A percentile compares a stretch with the other conserved stretches of the same genome.
Evolutionary conservation across 2,797 vertebrate species (phyloP).

Genomic region (Pseudomugil gertrudae): DNA sequence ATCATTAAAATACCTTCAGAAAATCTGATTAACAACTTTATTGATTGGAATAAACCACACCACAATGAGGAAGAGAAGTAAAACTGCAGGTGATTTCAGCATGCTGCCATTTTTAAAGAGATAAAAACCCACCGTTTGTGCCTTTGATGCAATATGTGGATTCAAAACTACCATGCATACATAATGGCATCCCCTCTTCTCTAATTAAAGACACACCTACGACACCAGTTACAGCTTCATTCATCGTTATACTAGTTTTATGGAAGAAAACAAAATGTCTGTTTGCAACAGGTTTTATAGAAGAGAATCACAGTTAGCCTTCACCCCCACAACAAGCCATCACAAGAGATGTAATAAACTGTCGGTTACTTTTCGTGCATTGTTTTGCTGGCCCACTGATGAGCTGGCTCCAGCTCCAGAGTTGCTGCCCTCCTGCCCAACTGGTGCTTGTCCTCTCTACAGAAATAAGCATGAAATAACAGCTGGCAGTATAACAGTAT

Average conservation of each 20-base stretch:
- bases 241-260: slow-evolving; percentile 40
- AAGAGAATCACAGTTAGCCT: slow-evolving; percentile 50
- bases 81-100: slow-evolving; percentile 19
- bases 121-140: slow-evolving; percentile 16
- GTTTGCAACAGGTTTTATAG: slow-evolving; percentile 17
- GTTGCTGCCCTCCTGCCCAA: slow-evolving; percentile 65
- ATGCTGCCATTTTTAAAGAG: neutral
- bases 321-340: slow-evolving; percentile 65
- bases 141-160: slow-evolving; percentile 1
- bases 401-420: slow-evolving; percentile 73
- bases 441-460: slow-evolving; percentile 79
- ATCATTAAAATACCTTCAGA: neutral
- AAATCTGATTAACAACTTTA: neutral
- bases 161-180: neutral
- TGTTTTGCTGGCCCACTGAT: slow-evolving; percentile 77
- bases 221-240: slow-evolving; percentile 47
- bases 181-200: slow-evolving; percentile 33
- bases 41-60: slow-evolving; percentile 21
- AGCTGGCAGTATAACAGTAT: slow-evolving; percentile 53
- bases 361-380: slow-evolving; percentile 79
- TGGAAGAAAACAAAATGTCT: slow-evolving; percentile 17
- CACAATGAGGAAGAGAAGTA: slow-evolving; percentile 19
- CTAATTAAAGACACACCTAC: slow-evolving; percentile 41
- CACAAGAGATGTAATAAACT: slow-evolving; percentile 67
- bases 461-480: slow-evolving; percentile 74